These are phyloP conservation scores for Tetraneura akinire DNA, from an alignment of 1,140 invertebrate species.

Conservation along the genomic window DNA sequence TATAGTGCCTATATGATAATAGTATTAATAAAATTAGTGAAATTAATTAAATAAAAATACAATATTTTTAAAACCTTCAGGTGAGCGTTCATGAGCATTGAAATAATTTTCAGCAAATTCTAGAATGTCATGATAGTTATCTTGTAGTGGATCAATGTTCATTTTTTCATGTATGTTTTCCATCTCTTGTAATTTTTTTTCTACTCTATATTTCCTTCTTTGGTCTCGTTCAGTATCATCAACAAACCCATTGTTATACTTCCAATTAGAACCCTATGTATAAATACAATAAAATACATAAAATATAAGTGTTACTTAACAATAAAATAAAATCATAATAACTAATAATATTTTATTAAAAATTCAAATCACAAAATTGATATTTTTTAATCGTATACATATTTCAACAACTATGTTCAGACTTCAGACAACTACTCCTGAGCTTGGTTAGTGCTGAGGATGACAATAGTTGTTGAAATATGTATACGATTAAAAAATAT, in stretches of 20 bases:
- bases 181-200: slow-evolving; percentile 80
- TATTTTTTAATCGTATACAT: no score
- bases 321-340: no score
- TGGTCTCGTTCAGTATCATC: slow-evolving; percentile 67
- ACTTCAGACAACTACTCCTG: no score
- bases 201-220: slow-evolving; percentile 78
- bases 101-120: slow-evolving; percentile 94
- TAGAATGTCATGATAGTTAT: slow-evolving; percentile 77
- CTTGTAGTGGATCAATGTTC: slow-evolving; percentile 55
- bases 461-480: no score
- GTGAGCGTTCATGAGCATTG: slow-evolving; percentile 79
- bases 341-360: no score
- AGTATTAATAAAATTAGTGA: background rate
- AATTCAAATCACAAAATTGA: no score
- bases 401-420: no score
- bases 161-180: slow-evolving; percentile 62
- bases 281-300: background rate
- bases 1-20: slow-evolving; percentile 65
- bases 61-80: background rate
- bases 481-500: no score
- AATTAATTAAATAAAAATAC: background rate
- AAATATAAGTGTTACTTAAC: no score
- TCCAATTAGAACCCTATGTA: slow-evolving; percentile 26
- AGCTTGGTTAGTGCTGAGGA: no score
- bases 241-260: background rate